Conservation (phyloP, 1,140 invertebrate species). For the Trinorchestia longiramus region DNA sequence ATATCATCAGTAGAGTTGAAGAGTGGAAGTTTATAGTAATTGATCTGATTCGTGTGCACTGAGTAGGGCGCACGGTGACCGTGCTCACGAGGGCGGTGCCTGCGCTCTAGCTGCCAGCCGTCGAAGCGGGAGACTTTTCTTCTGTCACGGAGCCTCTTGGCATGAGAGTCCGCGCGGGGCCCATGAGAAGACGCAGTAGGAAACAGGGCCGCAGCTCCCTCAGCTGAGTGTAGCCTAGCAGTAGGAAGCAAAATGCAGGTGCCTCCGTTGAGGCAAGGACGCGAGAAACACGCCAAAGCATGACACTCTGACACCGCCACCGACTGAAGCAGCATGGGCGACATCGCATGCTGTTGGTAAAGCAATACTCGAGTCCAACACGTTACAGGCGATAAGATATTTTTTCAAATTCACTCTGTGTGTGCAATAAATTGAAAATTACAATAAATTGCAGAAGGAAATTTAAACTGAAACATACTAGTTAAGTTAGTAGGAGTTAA, state of each 20-base stretch:
- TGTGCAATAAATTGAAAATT: neutral
- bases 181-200: neutral
- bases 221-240: neutral
- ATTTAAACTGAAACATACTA: neutral
- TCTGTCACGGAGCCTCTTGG: neutral
- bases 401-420: neutral
- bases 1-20: neutral
- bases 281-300: neutral
- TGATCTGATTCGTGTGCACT: neutral
- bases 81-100: neutral
- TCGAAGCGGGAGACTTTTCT: neutral
- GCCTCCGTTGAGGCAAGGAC: conserved; percentile 1
- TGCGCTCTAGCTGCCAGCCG: neutral
- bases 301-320: neutral
- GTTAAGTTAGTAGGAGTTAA: neutral
- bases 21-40: neutral
- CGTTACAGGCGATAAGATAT: neutral
- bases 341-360: neutral
- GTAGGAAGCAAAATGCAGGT: neutral
- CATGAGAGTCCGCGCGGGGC: neutral
- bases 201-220: neutral
- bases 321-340: neutral
- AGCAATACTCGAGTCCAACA: neutral
- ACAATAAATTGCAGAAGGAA: neutral
- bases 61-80: neutral